A percentile compares a stretch with the other conserved stretches of the same genome.
These are phyloP conservation scores for Zoroaster sp. DNA, from an alignment of 53 echinoderm and acorn worm species.

Conservation along the genomic window DNA sequence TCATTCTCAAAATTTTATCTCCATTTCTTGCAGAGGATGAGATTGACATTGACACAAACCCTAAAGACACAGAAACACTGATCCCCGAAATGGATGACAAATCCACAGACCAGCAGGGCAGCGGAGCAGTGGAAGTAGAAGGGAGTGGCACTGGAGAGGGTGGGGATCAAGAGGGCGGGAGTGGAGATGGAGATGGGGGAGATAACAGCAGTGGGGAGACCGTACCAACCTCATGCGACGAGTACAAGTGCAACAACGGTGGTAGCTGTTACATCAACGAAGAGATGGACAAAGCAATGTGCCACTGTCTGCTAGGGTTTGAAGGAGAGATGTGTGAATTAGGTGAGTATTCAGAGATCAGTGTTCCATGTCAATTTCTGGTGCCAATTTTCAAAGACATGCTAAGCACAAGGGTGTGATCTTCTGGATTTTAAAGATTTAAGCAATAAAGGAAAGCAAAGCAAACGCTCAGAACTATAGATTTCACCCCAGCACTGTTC, in stretches of 20 bases:
- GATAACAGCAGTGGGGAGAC: background rate
- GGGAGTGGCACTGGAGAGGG: slow-evolving; percentile 13
- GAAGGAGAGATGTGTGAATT: slow-evolving; percentile 60
- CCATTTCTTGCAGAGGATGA: too few relatives aligned
- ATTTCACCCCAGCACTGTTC: too few relatives aligned
- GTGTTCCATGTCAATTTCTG: background rate
- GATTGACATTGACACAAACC: slow-evolving; percentile 35
- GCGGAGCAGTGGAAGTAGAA: background rate
- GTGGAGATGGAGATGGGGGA: background rate
- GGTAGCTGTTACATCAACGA: slow-evolving; percentile 49
- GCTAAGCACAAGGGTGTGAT: too few relatives aligned
- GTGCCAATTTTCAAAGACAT: slow-evolving; percentile 45
- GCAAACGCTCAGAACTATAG: too few relatives aligned
- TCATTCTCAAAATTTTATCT: too few relatives aligned
- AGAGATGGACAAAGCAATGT: slow-evolving; percentile 48
- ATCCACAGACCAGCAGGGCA: background rate
- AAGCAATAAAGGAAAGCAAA: too few relatives aligned
- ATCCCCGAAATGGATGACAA: background rate
- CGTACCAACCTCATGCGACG: background rate
- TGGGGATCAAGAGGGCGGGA: background rate
- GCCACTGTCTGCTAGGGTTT: slow-evolving; percentile 50
- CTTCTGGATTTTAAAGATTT: too few relatives aligned
- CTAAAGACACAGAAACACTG: slow-evolving; percentile 1
- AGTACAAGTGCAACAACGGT: slow-evolving; percentile 45
- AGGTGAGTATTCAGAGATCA: background rate